Conservation (phyloP, 2,113 vertebrate species). For the Pedionomus torquatus region DNA sequence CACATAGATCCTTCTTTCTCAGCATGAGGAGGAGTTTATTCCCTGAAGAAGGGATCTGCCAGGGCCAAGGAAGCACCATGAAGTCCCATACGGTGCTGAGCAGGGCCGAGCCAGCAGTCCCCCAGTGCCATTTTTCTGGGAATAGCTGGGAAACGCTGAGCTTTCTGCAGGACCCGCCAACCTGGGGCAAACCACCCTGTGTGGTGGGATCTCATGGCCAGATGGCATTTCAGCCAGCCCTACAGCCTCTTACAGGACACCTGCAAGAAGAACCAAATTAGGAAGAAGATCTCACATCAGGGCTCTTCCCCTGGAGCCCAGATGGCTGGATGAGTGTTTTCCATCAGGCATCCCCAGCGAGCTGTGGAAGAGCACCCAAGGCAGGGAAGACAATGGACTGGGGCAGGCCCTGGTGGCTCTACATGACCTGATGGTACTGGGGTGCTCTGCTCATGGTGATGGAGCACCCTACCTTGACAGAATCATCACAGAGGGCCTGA, state of each 20-base stretch:
- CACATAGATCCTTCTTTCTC: background rate
- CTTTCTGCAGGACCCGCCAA: background rate
- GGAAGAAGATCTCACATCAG: background rate
- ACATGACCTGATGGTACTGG: accelerated
- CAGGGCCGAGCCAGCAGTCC: background rate
- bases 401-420: background rate
- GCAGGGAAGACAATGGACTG: background rate
- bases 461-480: background rate
- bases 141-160: background rate
- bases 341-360: background rate
- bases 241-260: background rate
- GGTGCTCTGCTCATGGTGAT: background rate
- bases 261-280: background rate
- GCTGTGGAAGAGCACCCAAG: background rate
- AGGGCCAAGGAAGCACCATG: background rate
- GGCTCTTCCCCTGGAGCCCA: background rate
- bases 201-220: accelerated
- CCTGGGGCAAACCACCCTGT: background rate
- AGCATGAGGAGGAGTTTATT: background rate
- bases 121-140: accelerated
- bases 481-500: background rate
- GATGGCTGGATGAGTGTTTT: background rate
- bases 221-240: background rate
- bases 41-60: background rate
- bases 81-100: background rate